Evolutionary conservation across 1,140 invertebrate genomes (phyloP), one percentile per base, ranked within the genome.

Genomic region (Neodiprion pinetum): DNA sequence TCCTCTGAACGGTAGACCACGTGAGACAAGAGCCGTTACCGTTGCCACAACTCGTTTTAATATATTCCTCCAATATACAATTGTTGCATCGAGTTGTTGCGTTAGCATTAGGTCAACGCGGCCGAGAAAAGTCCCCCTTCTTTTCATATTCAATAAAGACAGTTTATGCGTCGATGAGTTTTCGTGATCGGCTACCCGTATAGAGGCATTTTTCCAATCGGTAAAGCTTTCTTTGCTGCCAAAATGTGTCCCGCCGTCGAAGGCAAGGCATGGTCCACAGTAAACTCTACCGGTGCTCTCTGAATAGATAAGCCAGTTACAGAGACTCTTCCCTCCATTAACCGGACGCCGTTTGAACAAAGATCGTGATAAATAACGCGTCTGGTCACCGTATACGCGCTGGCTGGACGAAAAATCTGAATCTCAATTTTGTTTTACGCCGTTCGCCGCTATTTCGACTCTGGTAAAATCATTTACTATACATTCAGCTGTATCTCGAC

Each of bases 151-250:
- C n/a, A 72, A 69, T 67, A 72, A 65, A 40, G 70, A 71, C 67
- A 70, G 50, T 76, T 74, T 81, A 67, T 81, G 80, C 14, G 14
- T 48, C 50, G 49, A 11, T 12, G 80, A 79, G 70, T 81, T 82
- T 76, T 83, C 79, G 78, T 83, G 78, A 5, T 70, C 48, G 28
- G 66, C 10, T 21, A 82, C 74, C 66, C 75, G 72, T 71, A 47
- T 69, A 50, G 72, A 68, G n/a, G 73, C 78, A 73, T 82, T 81
- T 78, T 80, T 80, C 78, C 81, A 82, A 76, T 83, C 80, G 66
- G 74, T 79, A 66, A 80, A 81, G 50, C 81, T 81, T 77, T 75
- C 73, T 72, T 74, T 76, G 61, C 50, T 71, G n/a, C 53, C 53
- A 9, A 61, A 61, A 3, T 61, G 53, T 3, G 53, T 14, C 53